Conservation (phyloP, 2,888 invertebrate genomes). For the Asteroscopus sphinx region DNA sequence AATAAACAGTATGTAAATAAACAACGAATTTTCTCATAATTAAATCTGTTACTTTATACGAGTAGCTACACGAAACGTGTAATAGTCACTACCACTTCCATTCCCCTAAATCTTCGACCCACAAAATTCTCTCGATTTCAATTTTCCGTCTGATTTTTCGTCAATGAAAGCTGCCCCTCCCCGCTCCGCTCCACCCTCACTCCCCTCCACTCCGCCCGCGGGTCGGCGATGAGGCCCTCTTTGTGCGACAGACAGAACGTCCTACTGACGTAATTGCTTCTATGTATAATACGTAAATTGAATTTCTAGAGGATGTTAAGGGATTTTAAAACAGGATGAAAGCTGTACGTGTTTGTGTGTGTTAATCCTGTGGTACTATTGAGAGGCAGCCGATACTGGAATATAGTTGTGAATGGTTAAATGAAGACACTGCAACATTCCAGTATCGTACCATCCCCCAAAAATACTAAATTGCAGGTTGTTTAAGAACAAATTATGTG, state of each 20-base stretch:
- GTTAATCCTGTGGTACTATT: too few relatives aligned
- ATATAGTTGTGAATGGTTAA: too few relatives aligned
- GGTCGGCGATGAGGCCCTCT: slow-evolving; percentile 46
- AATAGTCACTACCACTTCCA: slow-evolving; percentile 23
- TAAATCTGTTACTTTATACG: too few relatives aligned
- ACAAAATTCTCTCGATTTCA: slow-evolving; percentile 53
- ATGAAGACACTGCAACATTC: too few relatives aligned
- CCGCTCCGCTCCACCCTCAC: background rate
- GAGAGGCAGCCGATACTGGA: too few relatives aligned
- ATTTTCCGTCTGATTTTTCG: slow-evolving; percentile 62
- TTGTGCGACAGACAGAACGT: slow-evolving; percentile 57
- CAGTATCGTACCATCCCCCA: too few relatives aligned
- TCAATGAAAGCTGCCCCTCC: slow-evolving; percentile 45
- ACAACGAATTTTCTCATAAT: too few relatives aligned
- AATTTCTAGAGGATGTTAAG: slow-evolving; percentile 38
- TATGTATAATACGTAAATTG: slow-evolving; percentile 52
- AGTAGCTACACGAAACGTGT: background rate
- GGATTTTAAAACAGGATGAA: slow-evolving; percentile 13
- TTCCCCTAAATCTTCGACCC: slow-evolving; percentile 7
- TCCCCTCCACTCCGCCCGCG: slow-evolving; percentile 7
- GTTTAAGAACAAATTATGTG: too few relatives aligned
- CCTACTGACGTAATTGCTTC: slow-evolving; percentile 58
- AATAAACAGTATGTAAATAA: too few relatives aligned
- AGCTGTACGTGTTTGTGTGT: too few relatives aligned
- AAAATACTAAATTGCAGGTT: too few relatives aligned